phyloP scores from a whole-genome alignment of 2,797 vertebrate genomes.

The Bryconaethiops microstoma region DNA sequence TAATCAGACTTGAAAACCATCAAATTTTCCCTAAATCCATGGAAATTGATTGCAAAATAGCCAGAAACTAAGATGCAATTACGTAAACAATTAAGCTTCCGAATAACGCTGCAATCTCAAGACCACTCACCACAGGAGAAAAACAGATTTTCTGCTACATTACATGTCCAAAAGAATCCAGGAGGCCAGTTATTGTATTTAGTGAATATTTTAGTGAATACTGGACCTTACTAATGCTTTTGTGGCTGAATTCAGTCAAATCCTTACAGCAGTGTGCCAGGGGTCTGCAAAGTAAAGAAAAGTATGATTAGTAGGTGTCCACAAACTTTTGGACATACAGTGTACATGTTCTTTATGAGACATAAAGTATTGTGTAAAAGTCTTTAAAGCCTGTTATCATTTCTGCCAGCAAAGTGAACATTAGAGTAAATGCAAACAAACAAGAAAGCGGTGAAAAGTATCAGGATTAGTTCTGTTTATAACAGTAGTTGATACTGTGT shows the following conservation, averaged over 20 bases:
- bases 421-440: too few relatives aligned
- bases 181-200: not conserved
- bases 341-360: too few relatives aligned
- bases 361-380: too few relatives aligned
- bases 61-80: not conserved
- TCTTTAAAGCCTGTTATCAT: too few relatives aligned
- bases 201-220: not conserved
- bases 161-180: not conserved
- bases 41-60: constrained; percentile 5
- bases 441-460: too few relatives aligned
- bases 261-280: not conserved
- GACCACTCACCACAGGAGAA: not conserved
- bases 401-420: too few relatives aligned
- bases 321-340: not conserved
- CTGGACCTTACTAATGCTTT: not conserved
- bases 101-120: not conserved
- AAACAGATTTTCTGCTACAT: not conserved
- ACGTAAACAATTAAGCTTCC: not conserved
- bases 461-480: too few relatives aligned
- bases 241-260: not conserved
- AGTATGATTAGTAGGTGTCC: not conserved
- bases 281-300: not conserved
- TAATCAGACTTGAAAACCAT: constrained; percentile 14
- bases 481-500: too few relatives aligned
- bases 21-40: not conserved